These are phyloP conservation scores for Liopterus haemorrhoidalis DNA, from an alignment of 2,888 invertebrate genomes.

Conservation along the genomic window DNA sequence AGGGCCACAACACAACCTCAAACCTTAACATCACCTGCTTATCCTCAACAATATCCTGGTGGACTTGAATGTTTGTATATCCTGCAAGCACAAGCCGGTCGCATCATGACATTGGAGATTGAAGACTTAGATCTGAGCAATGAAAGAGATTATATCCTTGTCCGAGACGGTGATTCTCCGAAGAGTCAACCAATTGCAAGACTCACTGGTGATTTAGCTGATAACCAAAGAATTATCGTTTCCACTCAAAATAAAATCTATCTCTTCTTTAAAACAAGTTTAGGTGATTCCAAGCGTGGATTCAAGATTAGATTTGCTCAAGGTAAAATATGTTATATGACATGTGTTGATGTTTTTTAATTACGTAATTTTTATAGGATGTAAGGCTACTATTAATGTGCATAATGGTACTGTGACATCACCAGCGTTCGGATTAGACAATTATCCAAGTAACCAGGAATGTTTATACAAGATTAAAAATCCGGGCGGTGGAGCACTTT, in stretches of 20 bases:
- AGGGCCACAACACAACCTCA: slow-evolving; percentile 85
- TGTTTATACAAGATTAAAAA: slow-evolving; percentile 82
- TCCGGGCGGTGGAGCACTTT: slow-evolving; percentile 77
- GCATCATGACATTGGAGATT: slow-evolving; percentile 87
- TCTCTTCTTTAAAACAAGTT: slow-evolving; percentile 84
- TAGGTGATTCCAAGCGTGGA: slow-evolving; percentile 84
- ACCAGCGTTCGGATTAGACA: slow-evolving; percentile 77
- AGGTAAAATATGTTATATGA: slow-evolving; percentile 44
- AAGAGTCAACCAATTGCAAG: slow-evolving; percentile 77
- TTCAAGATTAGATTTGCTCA: slow-evolving; percentile 82
- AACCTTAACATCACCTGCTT: slow-evolving; percentile 83
- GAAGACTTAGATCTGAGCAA: slow-evolving; percentile 79
- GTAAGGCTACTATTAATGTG: slow-evolving; percentile 78
- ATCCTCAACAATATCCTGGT: slow-evolving; percentile 88
- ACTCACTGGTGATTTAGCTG: slow-evolving; percentile 70
- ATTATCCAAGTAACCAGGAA: slow-evolving; percentile 89
- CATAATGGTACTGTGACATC: slow-evolving; percentile 82
- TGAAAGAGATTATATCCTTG: slow-evolving; percentile 78
- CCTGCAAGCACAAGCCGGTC: slow-evolving; percentile 82
- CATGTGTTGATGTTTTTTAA: slow-evolving; percentile 1
- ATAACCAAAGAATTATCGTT: slow-evolving; percentile 76
- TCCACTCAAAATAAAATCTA: slow-evolving; percentile 86
- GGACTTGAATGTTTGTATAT: slow-evolving; percentile 94
- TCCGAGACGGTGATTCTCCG: slow-evolving; percentile 87
- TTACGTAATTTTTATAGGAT: slow-evolving; percentile 69